These are phyloP conservation scores for Phorcus lineatus DNA, from an alignment of 2,888 invertebrate species.

Conservation along the genomic window DNA sequence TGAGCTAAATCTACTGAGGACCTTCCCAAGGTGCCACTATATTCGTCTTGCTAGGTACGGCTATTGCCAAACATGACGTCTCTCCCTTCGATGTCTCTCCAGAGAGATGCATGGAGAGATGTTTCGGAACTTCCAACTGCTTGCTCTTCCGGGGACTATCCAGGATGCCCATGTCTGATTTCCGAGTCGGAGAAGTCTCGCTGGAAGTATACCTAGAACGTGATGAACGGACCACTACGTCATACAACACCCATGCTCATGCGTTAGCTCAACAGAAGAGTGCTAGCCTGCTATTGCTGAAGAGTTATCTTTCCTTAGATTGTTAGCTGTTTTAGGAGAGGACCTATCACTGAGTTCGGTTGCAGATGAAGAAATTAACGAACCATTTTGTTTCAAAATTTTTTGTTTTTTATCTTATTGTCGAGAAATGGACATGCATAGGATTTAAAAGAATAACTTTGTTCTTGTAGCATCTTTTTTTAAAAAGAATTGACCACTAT, in stretches of 20 bases:
- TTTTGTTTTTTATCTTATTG: no score
- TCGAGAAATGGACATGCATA: no score
- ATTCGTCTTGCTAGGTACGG: conserved; percentile 56
- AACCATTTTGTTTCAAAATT: no score
- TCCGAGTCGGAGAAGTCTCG: conserved; percentile 78
- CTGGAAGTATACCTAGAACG: conserved; percentile 34
- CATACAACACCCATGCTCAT: not conserved
- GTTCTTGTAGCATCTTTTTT: no score
- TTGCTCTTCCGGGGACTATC: conserved; percentile 73
- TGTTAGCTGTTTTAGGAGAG: not conserved
- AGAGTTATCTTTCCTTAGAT: no score
- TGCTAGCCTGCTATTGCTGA: no score
- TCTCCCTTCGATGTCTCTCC: conserved; percentile 39
- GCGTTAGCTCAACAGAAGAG: no score
- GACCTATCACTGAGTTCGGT: no score
- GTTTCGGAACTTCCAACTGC: conserved; percentile 64
- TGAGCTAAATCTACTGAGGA: not conserved
- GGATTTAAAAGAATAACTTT: no score
- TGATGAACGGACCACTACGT: not conserved
- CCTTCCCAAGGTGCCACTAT: conserved; percentile 63
- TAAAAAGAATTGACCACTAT: no score
- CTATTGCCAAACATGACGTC: conserved; percentile 48
- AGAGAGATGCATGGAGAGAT: conserved; percentile 35
- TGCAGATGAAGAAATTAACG: no score
- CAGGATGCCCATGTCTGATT: conserved; percentile 12